These are phyloP conservation scores for Xestia sexstrigata DNA, from an alignment of 2,888 invertebrate species.

Conservation along the genomic window DNA sequence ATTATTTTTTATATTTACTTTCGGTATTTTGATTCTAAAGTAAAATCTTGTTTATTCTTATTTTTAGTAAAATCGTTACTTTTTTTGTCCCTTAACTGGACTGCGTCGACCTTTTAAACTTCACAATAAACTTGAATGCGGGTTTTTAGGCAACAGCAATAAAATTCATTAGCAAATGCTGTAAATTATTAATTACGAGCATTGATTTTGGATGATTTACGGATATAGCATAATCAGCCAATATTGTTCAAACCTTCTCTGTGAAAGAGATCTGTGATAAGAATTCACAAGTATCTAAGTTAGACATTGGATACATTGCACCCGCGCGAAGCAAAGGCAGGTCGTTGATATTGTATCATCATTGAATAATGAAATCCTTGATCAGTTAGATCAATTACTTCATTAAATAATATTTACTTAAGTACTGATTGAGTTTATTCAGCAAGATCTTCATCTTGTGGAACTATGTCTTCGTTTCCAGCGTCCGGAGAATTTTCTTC, in stretches of 20 bases:
- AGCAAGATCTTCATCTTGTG: neutral
- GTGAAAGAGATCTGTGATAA: neutral
- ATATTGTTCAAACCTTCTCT: neutral
- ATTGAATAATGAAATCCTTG: conserved; percentile 13
- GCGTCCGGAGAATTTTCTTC: conserved; percentile 13
- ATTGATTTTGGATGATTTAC: neutral
- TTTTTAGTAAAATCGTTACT: too few species aligned
- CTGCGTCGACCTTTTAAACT: neutral
- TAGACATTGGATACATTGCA: too few species aligned
- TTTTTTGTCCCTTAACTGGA: neutral
- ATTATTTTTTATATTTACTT: too few species aligned
- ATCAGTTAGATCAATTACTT: neutral
- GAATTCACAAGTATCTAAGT: neutral
- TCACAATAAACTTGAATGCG: neutral
- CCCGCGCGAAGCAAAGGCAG: neutral
- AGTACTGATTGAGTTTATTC: neutral
- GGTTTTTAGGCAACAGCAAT: too few species aligned
- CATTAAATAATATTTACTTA: conserved; percentile 15
- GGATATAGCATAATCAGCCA: neutral
- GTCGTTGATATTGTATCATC: neutral
- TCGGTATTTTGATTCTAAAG: neutral
- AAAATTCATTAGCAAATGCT: neutral
- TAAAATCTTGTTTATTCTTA: neutral
- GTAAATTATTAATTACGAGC: neutral
- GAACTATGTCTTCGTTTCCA: neutral